Conservation (phyloP, 2,888 invertebrate species). For the Sialis lutaria region DNA sequence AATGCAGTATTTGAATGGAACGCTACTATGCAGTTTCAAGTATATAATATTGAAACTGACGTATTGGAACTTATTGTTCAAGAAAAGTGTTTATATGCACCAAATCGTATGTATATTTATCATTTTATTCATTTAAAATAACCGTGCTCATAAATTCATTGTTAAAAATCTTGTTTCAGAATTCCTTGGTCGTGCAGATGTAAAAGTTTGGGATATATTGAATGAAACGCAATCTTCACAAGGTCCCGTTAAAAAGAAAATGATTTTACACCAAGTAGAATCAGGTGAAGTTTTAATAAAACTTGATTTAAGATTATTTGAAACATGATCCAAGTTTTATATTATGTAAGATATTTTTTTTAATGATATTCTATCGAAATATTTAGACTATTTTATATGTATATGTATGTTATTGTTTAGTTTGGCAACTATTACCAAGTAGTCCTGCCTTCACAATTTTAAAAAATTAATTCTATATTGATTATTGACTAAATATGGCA, state of each 20-base stretch:
- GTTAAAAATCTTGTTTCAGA: conserved; percentile 27
- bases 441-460: no score
- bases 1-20: conserved; percentile 33
- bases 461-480: no score
- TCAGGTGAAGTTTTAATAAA: conserved; percentile 51
- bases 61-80: conserved; percentile 50
- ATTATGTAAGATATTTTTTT: no score
- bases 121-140: neutral
- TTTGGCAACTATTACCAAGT: no score
- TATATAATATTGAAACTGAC: conserved; percentile 48
- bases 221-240: conserved; percentile 33
- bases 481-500: no score
- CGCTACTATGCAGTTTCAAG: conserved; percentile 57
- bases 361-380: no score
- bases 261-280: conserved; percentile 48
- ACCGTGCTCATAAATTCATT: neutral
- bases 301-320: conserved; percentile 48
- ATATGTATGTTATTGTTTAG: no score
- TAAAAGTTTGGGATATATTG: conserved; percentile 43
- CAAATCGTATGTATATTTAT: conserved; percentile 38
- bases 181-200: conserved; percentile 52
- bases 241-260: conserved; percentile 46
- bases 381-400: no score
- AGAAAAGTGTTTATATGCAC: conserved; percentile 51
- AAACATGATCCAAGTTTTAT: neutral